Base-by-base conservation (phyloP, 2,113 vertebrate species). In the Baryphthengus martii region DNA sequence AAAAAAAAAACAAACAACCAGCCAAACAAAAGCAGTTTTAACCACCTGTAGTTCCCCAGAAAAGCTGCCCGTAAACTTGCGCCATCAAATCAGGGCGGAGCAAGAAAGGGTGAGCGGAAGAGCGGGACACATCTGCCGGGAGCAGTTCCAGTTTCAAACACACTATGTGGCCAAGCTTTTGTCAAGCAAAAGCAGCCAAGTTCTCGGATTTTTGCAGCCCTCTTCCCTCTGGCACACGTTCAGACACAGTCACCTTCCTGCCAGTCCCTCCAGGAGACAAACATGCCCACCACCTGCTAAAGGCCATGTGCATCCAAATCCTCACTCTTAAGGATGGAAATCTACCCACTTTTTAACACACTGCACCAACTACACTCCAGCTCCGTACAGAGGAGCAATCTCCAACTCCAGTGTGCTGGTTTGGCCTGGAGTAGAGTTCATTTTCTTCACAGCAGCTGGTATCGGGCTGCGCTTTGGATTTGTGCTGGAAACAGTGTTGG, bases 311-410 rank as follows among this genome's bases (percentile, higher is more conserved):
- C 65, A 42, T n/a, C 67, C 23, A 21, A 61, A 67, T 3, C 23
- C 66, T 86, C 4, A 0, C 53, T 35, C 8, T 2, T 10, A 37
- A 17, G 17, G 55, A 18, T 17, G 16, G 5, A 10, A 14, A n/a
- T 24, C 35, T 58, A 23, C 29, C 25, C 44, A 16, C 35, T 49
- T 55, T 35, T 35, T 42, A 52, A 79, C 28, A 31, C 10, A 24
- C n/a, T 24, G 28, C 55, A 33, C 53, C 44, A 29, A 19, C n/a
- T 40, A 31, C 53, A 20, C 44, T 77, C 62, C 7, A 35, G 37
- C 17, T 55, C 47, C 3, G 1, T 2, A 10, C 1, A 0, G 20
- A 71, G 29, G 12, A 58, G 37, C 61, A 56, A 12, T 19, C 37
- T 62, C n/a, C 9, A 40, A 35, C 4, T 23, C 56, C n/a, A 24